Evolutionary conservation across 2,797 vertebrate species (phyloP), one percentile per base, ranked within the genome.

Genomic region (Chrysocyon brachyurus): DNA sequence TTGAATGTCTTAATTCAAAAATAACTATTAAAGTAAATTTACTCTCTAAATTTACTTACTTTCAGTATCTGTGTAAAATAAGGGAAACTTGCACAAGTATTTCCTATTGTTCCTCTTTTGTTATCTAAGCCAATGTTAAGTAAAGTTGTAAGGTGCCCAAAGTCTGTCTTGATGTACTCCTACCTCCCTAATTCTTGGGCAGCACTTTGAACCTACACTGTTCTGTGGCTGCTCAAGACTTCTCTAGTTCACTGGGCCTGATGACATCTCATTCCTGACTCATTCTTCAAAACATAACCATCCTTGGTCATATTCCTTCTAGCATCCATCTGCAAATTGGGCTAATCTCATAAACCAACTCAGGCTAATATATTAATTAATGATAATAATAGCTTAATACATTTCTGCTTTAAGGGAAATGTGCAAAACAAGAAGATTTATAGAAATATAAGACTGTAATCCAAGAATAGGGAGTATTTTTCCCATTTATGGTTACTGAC

Each of bases 1-100:
- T 0, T 61, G 46, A 91, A 94, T 91, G 31, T 77, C 59, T 90
- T 95, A 84, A 90, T 73, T 24, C 12, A 22, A 21, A 61, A 91
- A 79, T 54, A 84, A 91, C 28, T 93, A 88, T 73, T 11, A 66
- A 97, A 91, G 56, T 84, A 33, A 97, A 90, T 4, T 83, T 87
- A 24, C 22, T 79, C 40, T 86, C 10, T 63, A 79, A 73, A 91
- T 31, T 68, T 61, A 66, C 79, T 77, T 78, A 81, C 56, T 77
- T 78, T 83, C 28, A 36, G 61, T 52, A 72, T 15, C 19, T n/a
- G 56, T 0, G 1, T 72, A 90, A 94, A 89, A 89, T 64, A 96
- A 92, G 59, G 10, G 59, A 89, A 89, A 75, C 14, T 61, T 92
- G 28, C 11, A 6, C 66, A 91, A 85, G 40, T 63, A 31, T 49